phyloP scores from a whole-genome alignment of 1,140 invertebrate species.

The Metaphire vulgaris region DNA sequence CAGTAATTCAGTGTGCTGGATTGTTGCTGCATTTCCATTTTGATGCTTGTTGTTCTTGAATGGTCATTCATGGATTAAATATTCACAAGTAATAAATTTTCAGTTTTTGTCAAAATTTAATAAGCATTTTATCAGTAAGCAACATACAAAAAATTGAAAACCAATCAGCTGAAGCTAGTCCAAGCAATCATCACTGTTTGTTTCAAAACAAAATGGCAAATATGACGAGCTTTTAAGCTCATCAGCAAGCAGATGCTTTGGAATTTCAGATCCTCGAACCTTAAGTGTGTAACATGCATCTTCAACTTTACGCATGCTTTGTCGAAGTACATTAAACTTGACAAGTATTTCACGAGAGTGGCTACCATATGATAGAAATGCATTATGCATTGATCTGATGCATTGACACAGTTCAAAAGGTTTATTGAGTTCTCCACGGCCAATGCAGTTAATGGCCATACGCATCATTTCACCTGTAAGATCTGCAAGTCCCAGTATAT shows the following conservation, averaged over 20 bases:
- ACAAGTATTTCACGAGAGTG: conserved; percentile 61
- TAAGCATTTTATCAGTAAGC: too few relatives aligned
- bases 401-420: conserved; percentile 68
- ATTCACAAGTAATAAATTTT: too few relatives aligned
- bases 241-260: conserved; percentile 63
- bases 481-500: conserved; percentile 77
- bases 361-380: conserved; percentile 58
- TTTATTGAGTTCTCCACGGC: conserved; percentile 66
- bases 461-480: conserved; percentile 85
- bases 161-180: background rate
- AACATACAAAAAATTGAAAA: background rate
- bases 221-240: conserved; percentile 45
- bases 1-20: too few relatives aligned
- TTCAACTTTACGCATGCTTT: conserved; percentile 74
- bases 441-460: conserved; percentile 64
- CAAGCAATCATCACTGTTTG: background rate
- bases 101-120: too few relatives aligned
- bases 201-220: background rate
- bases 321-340: conserved; percentile 65
- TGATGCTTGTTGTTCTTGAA: too few relatives aligned
- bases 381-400: conserved; percentile 65
- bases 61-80: too few relatives aligned
- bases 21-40: too few relatives aligned
- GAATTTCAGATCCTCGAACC: conserved; percentile 68
- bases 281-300: conserved; percentile 74